Evolutionary conservation across 1,140 invertebrate genomes (phyloP).

Genomic region (Drosophila grimshawi): DNA sequence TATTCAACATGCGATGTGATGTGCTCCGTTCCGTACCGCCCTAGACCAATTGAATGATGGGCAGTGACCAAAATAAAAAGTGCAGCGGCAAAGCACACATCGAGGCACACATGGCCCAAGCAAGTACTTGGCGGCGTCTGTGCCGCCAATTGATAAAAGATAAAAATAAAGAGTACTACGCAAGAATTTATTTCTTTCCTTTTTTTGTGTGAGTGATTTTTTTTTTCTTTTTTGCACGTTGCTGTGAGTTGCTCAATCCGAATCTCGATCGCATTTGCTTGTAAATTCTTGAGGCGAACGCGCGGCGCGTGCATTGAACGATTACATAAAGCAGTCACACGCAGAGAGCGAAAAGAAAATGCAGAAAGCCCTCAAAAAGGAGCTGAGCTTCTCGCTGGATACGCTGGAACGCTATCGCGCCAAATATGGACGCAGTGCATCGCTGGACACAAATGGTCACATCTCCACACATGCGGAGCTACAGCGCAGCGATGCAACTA

Average conservation of each 20-base stretch:
- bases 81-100: conserved; percentile 18
- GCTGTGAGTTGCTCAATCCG: conserved; percentile 19
- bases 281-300: conserved; percentile 71
- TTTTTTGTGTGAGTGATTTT: conserved; percentile 3
- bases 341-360: conserved; percentile 34
- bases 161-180: conserved; percentile 73
- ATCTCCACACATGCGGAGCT: conserved; percentile 13
- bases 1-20: not conserved
- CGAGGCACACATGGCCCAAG: conserved; percentile 44
- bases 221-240: conserved; percentile 16
- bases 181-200: conserved; percentile 37
- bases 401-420: conserved; percentile 71
- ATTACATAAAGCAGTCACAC: conserved; percentile 70
- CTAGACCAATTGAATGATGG: conserved; percentile 46
- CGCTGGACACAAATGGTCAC: conserved; percentile 61
- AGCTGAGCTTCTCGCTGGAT: conserved; percentile 74
- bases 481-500: not conserved
- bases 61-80: conserved; percentile 75
- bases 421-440: conserved; percentile 71
- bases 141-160: conserved; percentile 76
- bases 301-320: conserved; percentile 62
- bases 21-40: not conserved
- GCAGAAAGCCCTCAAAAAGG: conserved; percentile 73
- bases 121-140: conserved; percentile 25
- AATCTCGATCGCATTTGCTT: conserved; percentile 70